Conservation (phyloP, 2,888 invertebrate species). For the Homarus gammarus region DNA sequence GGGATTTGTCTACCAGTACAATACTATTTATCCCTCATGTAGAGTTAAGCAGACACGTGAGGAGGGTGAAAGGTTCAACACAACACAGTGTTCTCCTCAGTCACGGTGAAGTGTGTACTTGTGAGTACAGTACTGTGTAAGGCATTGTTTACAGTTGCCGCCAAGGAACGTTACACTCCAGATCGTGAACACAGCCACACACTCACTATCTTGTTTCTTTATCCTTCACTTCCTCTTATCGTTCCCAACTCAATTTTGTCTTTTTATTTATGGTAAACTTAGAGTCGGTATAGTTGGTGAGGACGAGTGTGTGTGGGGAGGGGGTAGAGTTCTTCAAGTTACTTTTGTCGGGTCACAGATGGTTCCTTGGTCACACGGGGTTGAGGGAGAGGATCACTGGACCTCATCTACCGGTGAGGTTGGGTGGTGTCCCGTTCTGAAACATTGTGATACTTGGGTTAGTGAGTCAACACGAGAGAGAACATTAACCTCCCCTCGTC, state of each 20-base stretch:
- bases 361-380: neutral
- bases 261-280: neutral
- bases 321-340: neutral
- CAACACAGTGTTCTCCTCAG: neutral
- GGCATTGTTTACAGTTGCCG: neutral
- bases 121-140: neutral
- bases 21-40: too few species aligned
- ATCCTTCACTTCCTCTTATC: neutral
- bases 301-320: neutral
- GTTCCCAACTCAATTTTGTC: neutral
- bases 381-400: neutral
- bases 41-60: neutral
- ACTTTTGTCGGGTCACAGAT: neutral
- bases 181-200: neutral
- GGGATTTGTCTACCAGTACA: too few species aligned
- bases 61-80: neutral
- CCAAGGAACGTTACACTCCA: neutral
- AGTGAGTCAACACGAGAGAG: too few species aligned
- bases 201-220: neutral
- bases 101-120: neutral
- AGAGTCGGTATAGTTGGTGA: neutral
- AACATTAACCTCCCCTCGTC: too few species aligned
- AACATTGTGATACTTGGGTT: too few species aligned
- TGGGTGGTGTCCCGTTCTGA: neutral
- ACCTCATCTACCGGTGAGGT: too few species aligned